Percentiles rank a stretch among this genome's conserved stretches.
Evolutionary conservation across 2,888 invertebrate species (phyloP).

Genomic region (Myathropa florea): DNA sequence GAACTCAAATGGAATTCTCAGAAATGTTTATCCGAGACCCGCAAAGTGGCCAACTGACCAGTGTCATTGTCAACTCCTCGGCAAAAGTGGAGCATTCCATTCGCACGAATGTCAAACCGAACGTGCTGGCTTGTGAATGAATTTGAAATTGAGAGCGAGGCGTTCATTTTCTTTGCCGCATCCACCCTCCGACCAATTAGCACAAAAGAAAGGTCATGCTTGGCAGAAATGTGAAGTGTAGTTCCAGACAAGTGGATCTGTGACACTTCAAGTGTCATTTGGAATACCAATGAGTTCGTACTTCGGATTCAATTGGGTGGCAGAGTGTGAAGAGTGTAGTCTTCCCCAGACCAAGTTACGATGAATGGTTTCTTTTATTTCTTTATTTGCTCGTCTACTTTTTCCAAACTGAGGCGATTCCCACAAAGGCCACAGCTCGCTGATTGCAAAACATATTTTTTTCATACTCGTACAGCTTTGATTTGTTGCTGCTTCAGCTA

Average conservation of each 20-base stretch:
- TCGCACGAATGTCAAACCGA: background rate
- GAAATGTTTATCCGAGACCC: no score
- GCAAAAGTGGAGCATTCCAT: conserved; percentile 8
- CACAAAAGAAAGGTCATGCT: background rate
- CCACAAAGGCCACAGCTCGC: background rate
- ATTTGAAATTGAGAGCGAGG: background rate
- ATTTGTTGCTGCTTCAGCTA: conserved; percentile 14
- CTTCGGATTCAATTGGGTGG: background rate
- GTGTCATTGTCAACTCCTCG: no score
- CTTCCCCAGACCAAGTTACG: background rate
- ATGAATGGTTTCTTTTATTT: conserved; percentile 4
- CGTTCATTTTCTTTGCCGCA: background rate
- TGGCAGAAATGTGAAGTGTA: conserved; percentile 7
- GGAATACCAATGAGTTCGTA: conserved; percentile 27
- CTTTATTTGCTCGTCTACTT: no score
- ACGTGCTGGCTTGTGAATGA: background rate
- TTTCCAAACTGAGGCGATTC: no score
- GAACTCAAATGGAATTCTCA: no score
- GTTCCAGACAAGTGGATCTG: conserved; percentile 21
- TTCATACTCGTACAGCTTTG: no score
- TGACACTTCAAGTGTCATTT: conserved; percentile 25
- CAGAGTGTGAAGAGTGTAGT: background rate
- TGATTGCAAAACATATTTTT: conserved; percentile 13
- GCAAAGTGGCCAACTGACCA: no score
- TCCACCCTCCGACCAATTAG: background rate